phyloP scores from a whole-genome alignment of 1,140 invertebrate species.

The Leptinotarsa defecta region DNA sequence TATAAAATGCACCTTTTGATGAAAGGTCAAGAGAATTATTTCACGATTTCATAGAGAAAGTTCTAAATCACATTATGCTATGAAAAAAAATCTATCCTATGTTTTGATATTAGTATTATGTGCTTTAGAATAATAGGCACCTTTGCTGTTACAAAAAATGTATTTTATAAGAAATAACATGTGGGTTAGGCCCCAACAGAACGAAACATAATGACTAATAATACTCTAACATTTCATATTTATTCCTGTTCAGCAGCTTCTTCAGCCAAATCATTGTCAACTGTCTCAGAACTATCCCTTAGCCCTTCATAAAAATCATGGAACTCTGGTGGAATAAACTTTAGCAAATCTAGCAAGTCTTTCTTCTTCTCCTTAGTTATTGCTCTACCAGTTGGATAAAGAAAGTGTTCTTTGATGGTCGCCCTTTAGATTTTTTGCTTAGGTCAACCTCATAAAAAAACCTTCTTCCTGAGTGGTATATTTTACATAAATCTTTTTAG shows the following conservation, averaged over 20 bases:
- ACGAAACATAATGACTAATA: too few species aligned
- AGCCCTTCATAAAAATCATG: background rate
- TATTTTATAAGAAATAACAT: too few species aligned
- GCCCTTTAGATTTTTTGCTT: background rate
- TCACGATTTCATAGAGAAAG: too few species aligned
- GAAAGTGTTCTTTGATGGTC: background rate
- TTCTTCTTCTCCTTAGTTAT: background rate
- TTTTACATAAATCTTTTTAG: background rate
- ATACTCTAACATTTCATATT: too few species aligned
- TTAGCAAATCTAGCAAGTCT: background rate
- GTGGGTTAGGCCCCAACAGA: too few species aligned
- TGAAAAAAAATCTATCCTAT: too few species aligned
- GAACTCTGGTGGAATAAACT: constrained; percentile 1
- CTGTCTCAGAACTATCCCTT: background rate
- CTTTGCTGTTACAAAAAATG: too few species aligned
- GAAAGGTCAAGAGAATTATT: too few species aligned
- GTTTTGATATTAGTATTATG: too few species aligned
- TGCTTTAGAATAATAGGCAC: too few species aligned
- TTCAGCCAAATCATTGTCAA: background rate
- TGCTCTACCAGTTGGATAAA: constrained; percentile 2
- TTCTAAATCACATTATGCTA: too few species aligned
- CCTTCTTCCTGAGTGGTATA: background rate
- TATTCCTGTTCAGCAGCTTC: background rate
- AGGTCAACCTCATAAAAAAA: background rate
- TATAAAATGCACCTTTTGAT: too few species aligned